Conservation (phyloP, 2,113 vertebrate genomes). For the Cyphomyrus discorhynchus region DNA sequence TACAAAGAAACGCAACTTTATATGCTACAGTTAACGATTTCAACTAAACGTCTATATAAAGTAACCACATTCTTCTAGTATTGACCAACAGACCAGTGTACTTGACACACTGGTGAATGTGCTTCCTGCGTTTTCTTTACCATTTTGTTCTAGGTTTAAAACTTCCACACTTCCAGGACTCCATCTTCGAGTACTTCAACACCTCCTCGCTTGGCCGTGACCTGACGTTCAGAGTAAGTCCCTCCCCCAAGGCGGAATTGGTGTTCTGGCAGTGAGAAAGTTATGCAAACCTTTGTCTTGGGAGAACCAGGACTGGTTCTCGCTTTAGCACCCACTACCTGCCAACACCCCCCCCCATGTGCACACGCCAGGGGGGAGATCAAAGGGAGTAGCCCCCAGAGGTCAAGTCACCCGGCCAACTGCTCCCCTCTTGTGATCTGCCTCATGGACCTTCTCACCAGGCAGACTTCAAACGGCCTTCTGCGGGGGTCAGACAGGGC, state of each 20-base stretch:
- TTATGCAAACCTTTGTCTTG: background rate
- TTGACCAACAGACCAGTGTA: background rate
- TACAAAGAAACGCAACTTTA: background rate
- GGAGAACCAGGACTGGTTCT: background rate
- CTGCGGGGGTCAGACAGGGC: background rate
- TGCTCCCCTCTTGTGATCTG: background rate
- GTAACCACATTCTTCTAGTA: background rate
- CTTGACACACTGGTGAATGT: background rate
- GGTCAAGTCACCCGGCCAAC: conserved; percentile 4
- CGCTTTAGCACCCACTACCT: background rate
- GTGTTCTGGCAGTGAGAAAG: background rate
- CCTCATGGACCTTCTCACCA: background rate
- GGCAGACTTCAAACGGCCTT: conserved; percentile 1
- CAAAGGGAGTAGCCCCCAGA: background rate
- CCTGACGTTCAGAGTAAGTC: conserved; percentile 87
- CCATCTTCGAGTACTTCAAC: conserved; percentile 97
- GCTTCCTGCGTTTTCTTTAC: background rate
- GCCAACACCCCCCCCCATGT: background rate
- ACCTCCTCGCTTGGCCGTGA: conserved; percentile 89
- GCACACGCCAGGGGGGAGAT: background rate
- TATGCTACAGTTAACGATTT: background rate
- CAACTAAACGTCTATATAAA: background rate
- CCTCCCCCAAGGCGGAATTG: background rate
- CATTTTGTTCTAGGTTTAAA: conserved; percentile 71
- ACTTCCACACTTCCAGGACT: conserved; percentile 89